These are phyloP conservation scores for Tenebrosternarchus preto DNA, from an alignment of 2,113 vertebrate genomes.

Conservation along the genomic window DNA sequence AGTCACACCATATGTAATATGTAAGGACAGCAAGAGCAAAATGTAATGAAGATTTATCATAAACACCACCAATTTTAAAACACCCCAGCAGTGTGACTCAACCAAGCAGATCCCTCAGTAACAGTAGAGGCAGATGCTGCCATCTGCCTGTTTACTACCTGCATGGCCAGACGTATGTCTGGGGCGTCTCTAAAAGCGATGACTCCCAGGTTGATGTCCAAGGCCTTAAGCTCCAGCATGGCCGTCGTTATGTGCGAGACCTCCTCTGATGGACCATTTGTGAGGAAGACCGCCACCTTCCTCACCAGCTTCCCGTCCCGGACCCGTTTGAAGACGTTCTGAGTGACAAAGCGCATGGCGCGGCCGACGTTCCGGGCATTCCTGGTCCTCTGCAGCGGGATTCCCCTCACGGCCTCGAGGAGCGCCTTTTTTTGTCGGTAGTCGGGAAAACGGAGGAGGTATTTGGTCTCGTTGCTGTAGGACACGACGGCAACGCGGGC, in stretches of 20 bases:
- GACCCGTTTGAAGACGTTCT: conserved; percentile 81
- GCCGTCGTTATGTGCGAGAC: conserved; percentile 66
- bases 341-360: conserved; percentile 82
- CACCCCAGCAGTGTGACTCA: no score
- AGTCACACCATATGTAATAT: neutral
- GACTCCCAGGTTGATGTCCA: conserved; percentile 72
- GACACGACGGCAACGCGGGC: conserved; percentile 80
- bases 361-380: conserved; percentile 73
- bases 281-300: conserved; percentile 84
- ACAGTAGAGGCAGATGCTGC: neutral
- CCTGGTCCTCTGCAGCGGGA: conserved; percentile 69
- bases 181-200: conserved; percentile 74
- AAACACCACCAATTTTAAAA: no score
- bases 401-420: conserved; percentile 66
- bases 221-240: conserved; percentile 76
- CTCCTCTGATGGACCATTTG: conserved; percentile 66
- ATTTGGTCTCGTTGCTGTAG: conserved; percentile 71
- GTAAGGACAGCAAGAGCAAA: no score
- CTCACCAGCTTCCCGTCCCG: conserved; percentile 73
- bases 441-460: conserved; percentile 84
- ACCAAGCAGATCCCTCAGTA: neutral
- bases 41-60: no score
- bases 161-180: conserved; percentile 66
- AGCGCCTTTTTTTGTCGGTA: conserved; percentile 66
- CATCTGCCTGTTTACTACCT: conserved; percentile 64